Evolutionary conservation across 2,888 invertebrate species (phyloP).

Genomic region (Synanthedon tipuliformis): DNA sequence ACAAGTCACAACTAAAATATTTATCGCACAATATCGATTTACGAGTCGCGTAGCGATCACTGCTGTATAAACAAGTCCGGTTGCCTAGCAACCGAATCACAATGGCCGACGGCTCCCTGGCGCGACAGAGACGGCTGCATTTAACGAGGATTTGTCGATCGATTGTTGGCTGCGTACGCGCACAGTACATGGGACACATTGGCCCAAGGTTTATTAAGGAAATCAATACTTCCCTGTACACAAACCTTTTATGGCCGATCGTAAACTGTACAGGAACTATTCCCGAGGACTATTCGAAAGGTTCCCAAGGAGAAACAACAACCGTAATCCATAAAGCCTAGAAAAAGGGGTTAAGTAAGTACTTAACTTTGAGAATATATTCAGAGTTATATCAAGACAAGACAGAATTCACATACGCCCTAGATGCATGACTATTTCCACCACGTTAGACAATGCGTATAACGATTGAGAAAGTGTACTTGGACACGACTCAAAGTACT

Average conservation of each 20-base stretch:
- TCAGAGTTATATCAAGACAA: too few species aligned
- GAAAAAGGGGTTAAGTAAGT: neutral
- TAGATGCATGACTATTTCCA: too few species aligned
- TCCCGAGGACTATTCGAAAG: neutral
- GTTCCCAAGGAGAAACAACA: constrained; percentile 1
- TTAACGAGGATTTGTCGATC: constrained; percentile 24
- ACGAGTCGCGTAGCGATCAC: constrained; percentile 15
- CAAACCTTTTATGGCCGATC: constrained; percentile 8
- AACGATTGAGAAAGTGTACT: too few species aligned
- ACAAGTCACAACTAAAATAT: neutral
- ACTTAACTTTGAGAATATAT: too few species aligned
- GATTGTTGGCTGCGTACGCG: constrained; percentile 43
- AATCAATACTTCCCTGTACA: constrained; percentile 41
- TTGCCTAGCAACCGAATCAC: constrained; percentile 20
- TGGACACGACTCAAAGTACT: too few species aligned
- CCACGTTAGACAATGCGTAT: too few species aligned
- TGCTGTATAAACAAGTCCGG: constrained; percentile 22
- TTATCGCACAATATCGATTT: constrained; percentile 23
- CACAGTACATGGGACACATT: constrained; percentile 26
- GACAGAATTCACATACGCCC: too few species aligned
- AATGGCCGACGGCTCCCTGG: constrained; percentile 8
- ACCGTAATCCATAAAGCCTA: neutral
- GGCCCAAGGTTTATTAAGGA: constrained; percentile 34
- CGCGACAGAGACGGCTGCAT: constrained; percentile 3
- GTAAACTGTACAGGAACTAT: neutral